These are phyloP conservation scores for Acanthococcus lagerstroemiae DNA, from an alignment of 2,888 invertebrate species.

Conservation along the genomic window DNA sequence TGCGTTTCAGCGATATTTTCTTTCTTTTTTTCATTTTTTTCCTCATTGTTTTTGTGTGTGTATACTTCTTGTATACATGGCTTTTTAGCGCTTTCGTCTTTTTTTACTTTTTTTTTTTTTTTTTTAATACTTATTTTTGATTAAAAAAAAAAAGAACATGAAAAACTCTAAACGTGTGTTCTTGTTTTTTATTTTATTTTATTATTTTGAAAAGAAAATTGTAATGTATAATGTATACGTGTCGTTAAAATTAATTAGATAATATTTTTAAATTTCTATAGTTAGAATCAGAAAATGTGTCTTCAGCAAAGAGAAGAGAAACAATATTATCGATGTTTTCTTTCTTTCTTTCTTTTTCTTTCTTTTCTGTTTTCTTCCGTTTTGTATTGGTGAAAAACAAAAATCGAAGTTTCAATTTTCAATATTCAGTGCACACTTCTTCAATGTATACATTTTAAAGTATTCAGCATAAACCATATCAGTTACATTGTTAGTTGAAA, in stretches of 20 bases:
- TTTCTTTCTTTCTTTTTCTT: not conserved
- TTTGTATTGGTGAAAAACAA: too few relatives aligned
- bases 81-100: not conserved
- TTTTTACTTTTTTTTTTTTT: constrained; percentile 13
- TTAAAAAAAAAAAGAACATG: not conserved
- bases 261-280: constrained; percentile 1
- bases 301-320: constrained; percentile 57
- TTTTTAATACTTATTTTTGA: too few relatives aligned
- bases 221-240: not conserved
- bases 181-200: constrained; percentile 39
- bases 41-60: constrained; percentile 10
- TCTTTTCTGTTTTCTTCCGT: too few relatives aligned
- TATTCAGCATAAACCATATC: constrained; percentile 22
- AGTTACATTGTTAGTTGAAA: not conserved
- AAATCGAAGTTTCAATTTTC: too few relatives aligned
- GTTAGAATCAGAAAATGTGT: constrained; percentile 67
- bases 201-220: constrained; percentile 35
- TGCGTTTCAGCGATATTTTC: constrained; percentile 9
- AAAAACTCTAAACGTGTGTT: not conserved
- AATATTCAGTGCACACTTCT: constrained; percentile 24
- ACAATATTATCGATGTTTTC: constrained; percentile 38
- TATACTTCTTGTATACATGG: not conserved
- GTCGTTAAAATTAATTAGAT: constrained; percentile 20
- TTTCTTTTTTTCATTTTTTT: constrained; percentile 8
- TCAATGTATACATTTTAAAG: constrained; percentile 1